Evolutionary conservation across 2,888 invertebrate genomes (phyloP), one percentile per base, ranked within the genome.

Genomic region (Terebella lapidaria): DNA sequence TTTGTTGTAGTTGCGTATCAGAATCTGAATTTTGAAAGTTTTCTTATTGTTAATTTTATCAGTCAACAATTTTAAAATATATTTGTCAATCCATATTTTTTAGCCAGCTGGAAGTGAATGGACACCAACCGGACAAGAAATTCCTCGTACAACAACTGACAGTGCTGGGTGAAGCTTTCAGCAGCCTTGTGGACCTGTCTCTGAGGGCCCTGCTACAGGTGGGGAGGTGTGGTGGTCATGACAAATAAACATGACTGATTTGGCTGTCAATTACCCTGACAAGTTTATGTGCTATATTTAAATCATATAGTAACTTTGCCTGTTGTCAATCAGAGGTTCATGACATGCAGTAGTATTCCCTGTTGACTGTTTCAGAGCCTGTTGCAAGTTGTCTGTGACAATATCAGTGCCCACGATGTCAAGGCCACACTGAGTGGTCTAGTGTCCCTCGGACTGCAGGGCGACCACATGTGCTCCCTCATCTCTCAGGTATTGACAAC

Each of bases 381-480:
- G 5, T 70, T 79, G 0, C 68, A 72, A 29, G 70, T 68, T 30
- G 60, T 78, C 3, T 73, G 74, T 58, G 71, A 71, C 45, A 70
- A 72, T 10, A 62, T 67, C 45, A 72, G 71, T 29, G 70, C 70
- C 10, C 61, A 70, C 54, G 68, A 71, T 45, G 55, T 79, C 30
- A 74, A 74, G 28, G 70, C 72, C 24, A 71, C 74, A 61, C 74
- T 80, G n/a, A 74, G 72, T 59, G 72, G 75, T 56, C 69, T 80
- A 24, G 76, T 77, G 28, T 72, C 73, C 27, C 79, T 92, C 0
- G 88, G 89, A 0, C 84, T 89, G 76, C 84, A 89, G 25, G 88
- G 89, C 28, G 82, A 84, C 35, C 86, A 94, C 94, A 35, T 35
- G 42, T 35, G 42, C n/a, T 35, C 10, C n/a, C 42, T 35, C n/a